Evolutionary conservation across 2,113 vertebrate genomes (phyloP), one percentile per base, ranked within the genome.

Genomic region (Cinclus mexicanus): DNA sequence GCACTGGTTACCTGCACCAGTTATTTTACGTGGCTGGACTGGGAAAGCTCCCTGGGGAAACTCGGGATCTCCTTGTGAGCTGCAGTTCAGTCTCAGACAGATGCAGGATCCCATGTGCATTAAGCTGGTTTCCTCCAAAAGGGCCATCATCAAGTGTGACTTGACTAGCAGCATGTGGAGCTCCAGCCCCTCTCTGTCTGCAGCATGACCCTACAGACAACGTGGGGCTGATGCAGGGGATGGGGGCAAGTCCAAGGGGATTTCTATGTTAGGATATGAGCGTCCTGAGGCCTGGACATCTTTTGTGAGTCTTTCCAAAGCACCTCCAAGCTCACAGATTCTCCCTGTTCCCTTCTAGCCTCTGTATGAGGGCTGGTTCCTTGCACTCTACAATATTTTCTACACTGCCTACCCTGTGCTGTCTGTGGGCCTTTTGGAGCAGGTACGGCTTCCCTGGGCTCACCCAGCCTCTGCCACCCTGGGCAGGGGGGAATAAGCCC

Each of bases 301-400:
- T 5, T 72, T 42, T 39, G 29, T 11, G 87, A 56, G 70, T 26
- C 61, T 24, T 71, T 44, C 42, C 77, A 57, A 76, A 91, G 69
- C 56, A 12, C 5, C 23, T 7, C 72, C 5, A 50, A 57, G 42
- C 87, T 95, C 78, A 94, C 55, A 31, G 39, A 33, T n/a, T 12
- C 59, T 41, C 61, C 77, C 50, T 87, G 50, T 74, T 78, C 67
- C 57, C 83, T 44, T 86, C 16, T 97, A 99, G 99, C 97, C 98
- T 20, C 93, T 99, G 49, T 99, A 99, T 2, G 99, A 99, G 94
- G 97, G 97, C 24, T 99, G 99, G 99, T 99, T 99, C 97, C 98
- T 99, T 16, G 97, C 98, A 0, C 79, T 99, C 53, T 99, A 99
- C 97, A 99, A 98, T 10, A 95, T 98, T 42, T 83, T 98, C 28